Evolutionary conservation across 1,140 invertebrate species (phyloP), one percentile per base, ranked within the genome.

Genomic region (Spodoptera litura): DNA sequence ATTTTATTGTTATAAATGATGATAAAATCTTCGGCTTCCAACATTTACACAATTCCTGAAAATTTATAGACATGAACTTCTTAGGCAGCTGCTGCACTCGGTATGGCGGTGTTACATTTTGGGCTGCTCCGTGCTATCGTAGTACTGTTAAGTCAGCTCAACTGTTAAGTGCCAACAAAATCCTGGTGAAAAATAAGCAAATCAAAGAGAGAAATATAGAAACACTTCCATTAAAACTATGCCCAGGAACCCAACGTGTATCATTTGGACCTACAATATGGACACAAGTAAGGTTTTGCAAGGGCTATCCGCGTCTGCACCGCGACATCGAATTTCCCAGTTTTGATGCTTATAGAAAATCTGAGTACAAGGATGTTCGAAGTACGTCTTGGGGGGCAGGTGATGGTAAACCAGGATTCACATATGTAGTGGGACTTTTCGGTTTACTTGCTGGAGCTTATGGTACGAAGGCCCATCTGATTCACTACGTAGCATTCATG

Each of bases 271-370:
- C 80, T n/a, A 83, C 72, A 9, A 61, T 81, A 51, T 90, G 88
- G 87, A 92, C 83, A 5, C 90, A 92, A 82, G 82, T 94, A 8
- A 87, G 89, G 20, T 92, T 85, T 72, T 78, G 82, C 61, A 88
- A 90, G 52, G 80, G 85, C 5, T 83, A 75, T 38, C 85, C 85
- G 12, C 87, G 85, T 56, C 70, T 94, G 13, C 93, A 94, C 58
- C 87, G 91, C 6, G 93, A 94, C 59, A 77, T 89, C 1, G 74
- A 87, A 49, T 87, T 87, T 79, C 93, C 93, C 0, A 91, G 86
- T 71, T 93, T 92, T 70, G 90, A 94, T 68, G 64, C 52, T 6
- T 89, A 92, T 66, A 88, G 92, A 72, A 94, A 94, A 83, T 76
- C 87, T 2, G 68, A 88, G 38, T 91, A 82, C 49, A 87, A 82